A percentile compares a stretch with the other conserved stretches of the same genome.
These are phyloP conservation scores for Campylomormyrus numenius DNA, from an alignment of 2,113 vertebrate genomes.

Conservation along the genomic window DNA sequence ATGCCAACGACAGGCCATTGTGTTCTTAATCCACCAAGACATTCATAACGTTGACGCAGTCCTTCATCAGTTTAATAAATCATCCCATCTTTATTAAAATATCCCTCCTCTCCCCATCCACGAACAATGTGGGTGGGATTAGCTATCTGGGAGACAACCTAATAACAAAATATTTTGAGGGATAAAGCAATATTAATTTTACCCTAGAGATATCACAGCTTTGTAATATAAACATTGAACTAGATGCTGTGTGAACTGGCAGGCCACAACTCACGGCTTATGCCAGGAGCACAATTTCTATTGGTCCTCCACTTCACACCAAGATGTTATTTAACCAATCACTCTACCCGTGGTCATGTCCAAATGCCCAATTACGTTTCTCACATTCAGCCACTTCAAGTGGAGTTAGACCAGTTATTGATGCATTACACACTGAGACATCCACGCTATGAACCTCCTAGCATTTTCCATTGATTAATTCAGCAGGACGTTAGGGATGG, in stretches of 20 bases:
- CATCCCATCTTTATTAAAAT: conserved; percentile 16
- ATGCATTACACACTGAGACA: background rate
- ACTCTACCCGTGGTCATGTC: background rate
- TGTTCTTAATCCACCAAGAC: conserved; percentile 8
- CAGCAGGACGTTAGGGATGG: background rate
- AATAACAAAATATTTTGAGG: conserved; percentile 12
- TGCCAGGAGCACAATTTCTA: background rate
- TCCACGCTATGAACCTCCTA: background rate
- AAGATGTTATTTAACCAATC: background rate
- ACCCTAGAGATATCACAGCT: background rate
- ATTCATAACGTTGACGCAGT: conserved; percentile 1
- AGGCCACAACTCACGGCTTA: background rate
- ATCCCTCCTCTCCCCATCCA: background rate
- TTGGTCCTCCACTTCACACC: background rate
- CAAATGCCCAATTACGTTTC: background rate
- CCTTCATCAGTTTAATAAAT: conserved; percentile 13
- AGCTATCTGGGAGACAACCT: background rate
- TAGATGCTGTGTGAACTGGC: background rate
- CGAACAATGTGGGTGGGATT: background rate
- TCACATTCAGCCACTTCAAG: background rate
- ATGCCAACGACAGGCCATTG: background rate
- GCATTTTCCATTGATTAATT: background rate
- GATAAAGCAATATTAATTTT: conserved; percentile 16
- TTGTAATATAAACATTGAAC: background rate
- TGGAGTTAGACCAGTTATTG: background rate